These are phyloP conservation scores for Lophotis ruficrista DNA, from an alignment of 2,113 vertebrate species.

Conservation along the genomic window DNA sequence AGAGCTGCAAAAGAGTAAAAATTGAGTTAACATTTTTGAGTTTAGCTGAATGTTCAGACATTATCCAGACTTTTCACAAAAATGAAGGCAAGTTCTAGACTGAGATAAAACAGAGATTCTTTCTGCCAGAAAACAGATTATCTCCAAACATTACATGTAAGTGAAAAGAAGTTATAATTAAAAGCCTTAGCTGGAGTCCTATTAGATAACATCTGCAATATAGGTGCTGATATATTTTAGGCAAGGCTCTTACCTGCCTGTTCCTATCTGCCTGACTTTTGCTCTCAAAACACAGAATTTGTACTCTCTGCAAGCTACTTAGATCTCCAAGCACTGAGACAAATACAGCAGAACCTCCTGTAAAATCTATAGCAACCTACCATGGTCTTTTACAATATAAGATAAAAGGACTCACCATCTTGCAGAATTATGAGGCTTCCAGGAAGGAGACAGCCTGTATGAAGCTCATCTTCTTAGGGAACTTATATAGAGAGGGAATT, in stretches of 20 bases:
- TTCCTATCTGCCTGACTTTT: not conserved
- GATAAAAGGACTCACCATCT: slow-evolving; percentile 51
- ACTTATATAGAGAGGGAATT: slow-evolving; percentile 16
- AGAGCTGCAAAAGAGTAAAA: not conserved
- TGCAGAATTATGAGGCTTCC: not conserved
- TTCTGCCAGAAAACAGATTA: not conserved
- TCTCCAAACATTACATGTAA: not conserved
- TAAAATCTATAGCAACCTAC: not conserved
- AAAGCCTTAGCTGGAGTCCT: not conserved
- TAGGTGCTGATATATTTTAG: not conserved
- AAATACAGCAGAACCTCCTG: not conserved
- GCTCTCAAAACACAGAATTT: not conserved
- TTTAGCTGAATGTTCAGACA: not conserved
- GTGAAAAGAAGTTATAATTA: not conserved
- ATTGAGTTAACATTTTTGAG: not conserved
- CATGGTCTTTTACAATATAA: not conserved
- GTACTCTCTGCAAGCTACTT: not conserved
- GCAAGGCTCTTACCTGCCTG: not conserved
- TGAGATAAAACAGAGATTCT: not conserved
- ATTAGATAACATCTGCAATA: not conserved
- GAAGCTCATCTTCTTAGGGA: not conserved
- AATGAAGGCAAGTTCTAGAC: not conserved
- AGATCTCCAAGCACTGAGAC: not conserved
- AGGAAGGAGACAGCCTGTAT: not conserved
- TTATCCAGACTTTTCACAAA: not conserved